Evolutionary conservation across 2,797 vertebrate species (phyloP), one percentile per base, ranked within the genome.

Genomic region (Sebastes taczanowskii): DNA sequence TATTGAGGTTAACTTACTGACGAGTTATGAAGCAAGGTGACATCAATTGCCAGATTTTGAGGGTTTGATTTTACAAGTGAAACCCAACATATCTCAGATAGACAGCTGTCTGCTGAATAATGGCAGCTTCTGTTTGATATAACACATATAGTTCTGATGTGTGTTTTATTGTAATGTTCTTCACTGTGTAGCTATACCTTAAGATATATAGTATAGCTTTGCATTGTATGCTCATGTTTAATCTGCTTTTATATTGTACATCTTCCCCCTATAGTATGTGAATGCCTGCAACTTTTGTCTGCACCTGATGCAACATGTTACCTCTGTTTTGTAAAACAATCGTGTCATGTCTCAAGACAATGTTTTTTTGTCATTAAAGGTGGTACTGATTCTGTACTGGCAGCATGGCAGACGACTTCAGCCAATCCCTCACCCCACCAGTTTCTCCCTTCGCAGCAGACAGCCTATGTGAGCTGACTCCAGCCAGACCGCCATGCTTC

Each of bases 361-460:
- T 65, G 2, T 72, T 42, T 59, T 42, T 42, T 18, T 18, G 20
- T 71, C 14, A 30, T 56, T 10, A 11, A 29, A 84, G 74, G 81
- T 53, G 71, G 55, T 27, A 18, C 25, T 38, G 69, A 77, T 22
- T 67, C 23, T 78, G 42, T 70, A 30, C 11, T 11, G 32, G 30
- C 74, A 86, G 32, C 65, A 99, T 99, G 97, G 96, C 96, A 1
- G 94, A 96, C 52, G 94, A 96, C 81, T 96, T 96, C 56, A 90
- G 87, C 27, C 91, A 90, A 70, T 96, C 96, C 4, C 93, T 95
- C n/a, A 95, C 95, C 1, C 95, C 97, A 0, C 95, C 86, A 0
- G 95, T 96, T 42, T 97, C 96, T 13, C 96, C 96, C 6, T 96
- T 95, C 32, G 80, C 96, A 80, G 93, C 92, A 27, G 97, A 97